Conservation (phyloP, 2,113 vertebrate species). For the Clarias macrocephalus region DNA sequence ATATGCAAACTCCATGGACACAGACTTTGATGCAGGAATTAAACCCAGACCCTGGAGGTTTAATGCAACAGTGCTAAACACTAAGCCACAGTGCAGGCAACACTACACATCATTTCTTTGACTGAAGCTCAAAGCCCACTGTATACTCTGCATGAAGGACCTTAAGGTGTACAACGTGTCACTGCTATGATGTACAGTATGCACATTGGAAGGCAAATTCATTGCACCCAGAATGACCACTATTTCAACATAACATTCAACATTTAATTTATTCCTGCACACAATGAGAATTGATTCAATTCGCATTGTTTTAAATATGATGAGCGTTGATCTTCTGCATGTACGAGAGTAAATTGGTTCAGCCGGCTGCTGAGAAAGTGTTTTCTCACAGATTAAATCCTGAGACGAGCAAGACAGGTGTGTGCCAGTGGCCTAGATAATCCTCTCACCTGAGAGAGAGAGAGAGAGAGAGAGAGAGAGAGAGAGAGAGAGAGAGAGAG, state of each 20-base stretch:
- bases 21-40: no score
- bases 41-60: background rate
- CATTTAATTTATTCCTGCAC: background rate
- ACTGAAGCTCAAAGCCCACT: background rate
- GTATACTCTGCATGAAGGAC: background rate
- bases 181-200: background rate
- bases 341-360: conserved; percentile 6
- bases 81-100: no score
- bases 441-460: conserved; percentile 51
- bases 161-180: background rate
- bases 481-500: background rate
- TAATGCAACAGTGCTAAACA: no score
- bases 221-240: background rate
- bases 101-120: background rate
- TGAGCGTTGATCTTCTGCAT: background rate
- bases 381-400: conserved; percentile 50
- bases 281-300: background rate
- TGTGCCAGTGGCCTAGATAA: conserved; percentile 52
- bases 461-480: conserved; percentile 18
- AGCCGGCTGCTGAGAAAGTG: conserved; percentile 51
- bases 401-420: conserved; percentile 43
- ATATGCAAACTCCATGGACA: no score
- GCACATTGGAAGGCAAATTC: background rate
- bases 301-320: background rate
- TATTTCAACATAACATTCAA: background rate